phyloP scores from a whole-genome alignment of 2,113 vertebrate species.

The Oreochromis tanganicae region DNA sequence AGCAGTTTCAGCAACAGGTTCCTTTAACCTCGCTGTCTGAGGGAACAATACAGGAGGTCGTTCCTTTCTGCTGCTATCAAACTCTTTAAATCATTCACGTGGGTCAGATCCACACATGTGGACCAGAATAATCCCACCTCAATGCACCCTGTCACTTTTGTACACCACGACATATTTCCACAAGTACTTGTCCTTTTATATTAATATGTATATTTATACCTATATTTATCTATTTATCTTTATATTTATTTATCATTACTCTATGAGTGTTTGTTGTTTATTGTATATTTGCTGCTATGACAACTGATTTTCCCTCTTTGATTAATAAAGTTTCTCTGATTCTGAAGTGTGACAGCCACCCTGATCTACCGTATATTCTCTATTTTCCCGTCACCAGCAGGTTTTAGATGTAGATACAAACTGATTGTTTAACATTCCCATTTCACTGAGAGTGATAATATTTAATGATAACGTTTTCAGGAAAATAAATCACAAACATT shows the following conservation, averaged over 20 bases:
- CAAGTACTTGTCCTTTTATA: not conserved
- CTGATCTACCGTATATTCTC: not conserved
- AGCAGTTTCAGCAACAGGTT: not conserved
- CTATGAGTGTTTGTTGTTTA: not conserved
- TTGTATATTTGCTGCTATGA: not conserved
- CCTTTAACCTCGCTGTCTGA: rapidly evolving
- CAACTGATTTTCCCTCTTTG: not conserved
- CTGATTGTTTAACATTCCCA: not conserved
- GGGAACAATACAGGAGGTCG: not conserved
- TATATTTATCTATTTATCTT: not conserved
- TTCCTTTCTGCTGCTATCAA: not conserved
- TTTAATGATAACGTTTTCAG: not conserved
- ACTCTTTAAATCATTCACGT: not conserved
- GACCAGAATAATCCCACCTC: not conserved
- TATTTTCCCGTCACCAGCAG: rapidly evolving
- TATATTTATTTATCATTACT: not conserved
- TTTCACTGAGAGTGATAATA: not conserved
- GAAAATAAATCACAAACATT: not conserved
- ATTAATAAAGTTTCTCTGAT: not conserved
- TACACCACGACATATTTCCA: rapidly evolving
- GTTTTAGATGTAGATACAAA: not conserved
- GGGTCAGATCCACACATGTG: not conserved
- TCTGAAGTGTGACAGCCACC: rapidly evolving
- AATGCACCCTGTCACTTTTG: not conserved
- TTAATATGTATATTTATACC: not conserved